Conservation (phyloP, 2,797 vertebrate genomes). For the Sebastes baramenuke region DNA sequence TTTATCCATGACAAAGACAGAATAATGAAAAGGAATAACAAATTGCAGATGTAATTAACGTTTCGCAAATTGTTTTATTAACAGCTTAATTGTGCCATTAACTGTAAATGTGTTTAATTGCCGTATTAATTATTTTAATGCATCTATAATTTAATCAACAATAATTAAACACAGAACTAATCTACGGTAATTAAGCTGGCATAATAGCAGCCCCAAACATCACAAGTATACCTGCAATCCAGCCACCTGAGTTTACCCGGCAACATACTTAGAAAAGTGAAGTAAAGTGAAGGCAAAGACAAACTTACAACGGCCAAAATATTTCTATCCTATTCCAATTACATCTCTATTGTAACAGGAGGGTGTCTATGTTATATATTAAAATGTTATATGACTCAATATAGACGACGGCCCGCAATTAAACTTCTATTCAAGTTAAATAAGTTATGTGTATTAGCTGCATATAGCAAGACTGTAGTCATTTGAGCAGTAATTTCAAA, state of each 20-base stretch:
- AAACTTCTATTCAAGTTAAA: not conserved
- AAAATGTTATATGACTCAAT: not conserved
- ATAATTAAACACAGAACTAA: slow-evolving; percentile 20
- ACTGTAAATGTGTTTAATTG: slow-evolving; percentile 34
- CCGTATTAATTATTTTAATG: slow-evolving; percentile 16
- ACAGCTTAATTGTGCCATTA: slow-evolving; percentile 23
- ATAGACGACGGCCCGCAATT: not conserved
- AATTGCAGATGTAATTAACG: slow-evolving; percentile 20
- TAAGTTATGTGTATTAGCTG: not conserved
- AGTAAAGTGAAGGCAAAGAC: not conserved
- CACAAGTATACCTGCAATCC: not conserved
- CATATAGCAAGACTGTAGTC: not conserved
- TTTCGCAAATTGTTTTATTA: slow-evolving; percentile 33
- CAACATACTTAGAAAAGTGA: not conserved
- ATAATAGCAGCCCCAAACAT: not conserved
- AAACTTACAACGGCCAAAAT: not conserved
- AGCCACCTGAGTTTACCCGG: not conserved
- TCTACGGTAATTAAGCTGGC: not conserved
- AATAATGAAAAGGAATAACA: not conserved
- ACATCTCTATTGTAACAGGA: not conserved
- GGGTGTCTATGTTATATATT: not conserved
- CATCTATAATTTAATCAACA: slow-evolving; percentile 40
- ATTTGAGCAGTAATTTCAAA: not conserved
- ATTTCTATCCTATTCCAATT: not conserved
- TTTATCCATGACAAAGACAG: not conserved